Percentiles rank a stretch among this genome's conserved stretches.
phyloP scores from a whole-genome alignment of 53 echinoderm and acorn worm species.

The Crossaster papposus region DNA sequence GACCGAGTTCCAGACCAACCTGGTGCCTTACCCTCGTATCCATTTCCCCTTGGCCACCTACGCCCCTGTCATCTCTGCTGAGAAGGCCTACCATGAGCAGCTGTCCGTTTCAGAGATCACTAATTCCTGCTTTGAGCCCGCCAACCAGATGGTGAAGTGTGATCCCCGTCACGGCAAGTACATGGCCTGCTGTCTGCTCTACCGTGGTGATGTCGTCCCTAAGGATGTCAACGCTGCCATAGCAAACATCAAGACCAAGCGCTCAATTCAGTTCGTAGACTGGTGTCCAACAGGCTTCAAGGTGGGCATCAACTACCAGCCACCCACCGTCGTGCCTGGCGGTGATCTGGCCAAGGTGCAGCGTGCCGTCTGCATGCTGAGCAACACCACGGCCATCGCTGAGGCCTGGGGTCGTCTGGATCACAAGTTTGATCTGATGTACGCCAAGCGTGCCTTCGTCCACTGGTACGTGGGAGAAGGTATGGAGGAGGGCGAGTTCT shows the following conservation, averaged over 20 bases:
- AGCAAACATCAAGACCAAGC: conserved; percentile 77
- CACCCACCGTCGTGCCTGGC: conserved; percentile 96
- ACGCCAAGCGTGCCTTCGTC: conserved; percentile 99
- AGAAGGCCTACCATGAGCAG: conserved; percentile 94
- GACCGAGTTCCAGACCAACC: conserved; percentile 80
- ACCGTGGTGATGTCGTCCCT: conserved; percentile 91
- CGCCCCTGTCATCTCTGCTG: conserved; percentile 74
- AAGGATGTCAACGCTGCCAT: conserved; percentile 82
- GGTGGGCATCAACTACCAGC: conserved; percentile 90
- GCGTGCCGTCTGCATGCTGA: conserved; percentile 99
- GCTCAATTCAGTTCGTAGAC: conserved; percentile 75
- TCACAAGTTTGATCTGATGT: conserved; percentile 99
- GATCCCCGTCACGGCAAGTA: conserved; percentile 97
- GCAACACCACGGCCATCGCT: conserved; percentile 99
- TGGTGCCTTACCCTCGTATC: conserved; percentile 81
- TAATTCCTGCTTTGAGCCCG: conserved; percentile 86
- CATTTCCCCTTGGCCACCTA: conserved; percentile 73
- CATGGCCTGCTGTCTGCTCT: conserved; percentile 92
- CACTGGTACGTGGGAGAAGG: conserved; percentile 99
- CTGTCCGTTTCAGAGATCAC: conserved; percentile 79
- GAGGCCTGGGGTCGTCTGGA: conserved; percentile 99
- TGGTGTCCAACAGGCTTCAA: conserved; percentile 77
- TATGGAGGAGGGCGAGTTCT: conserved; percentile 99
- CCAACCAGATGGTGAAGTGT: conserved; percentile 90
- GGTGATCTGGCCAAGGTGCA: conserved; percentile 98